phyloP scores from a whole-genome alignment of 2,888 invertebrate species.

The Malacosoma neustria region DNA sequence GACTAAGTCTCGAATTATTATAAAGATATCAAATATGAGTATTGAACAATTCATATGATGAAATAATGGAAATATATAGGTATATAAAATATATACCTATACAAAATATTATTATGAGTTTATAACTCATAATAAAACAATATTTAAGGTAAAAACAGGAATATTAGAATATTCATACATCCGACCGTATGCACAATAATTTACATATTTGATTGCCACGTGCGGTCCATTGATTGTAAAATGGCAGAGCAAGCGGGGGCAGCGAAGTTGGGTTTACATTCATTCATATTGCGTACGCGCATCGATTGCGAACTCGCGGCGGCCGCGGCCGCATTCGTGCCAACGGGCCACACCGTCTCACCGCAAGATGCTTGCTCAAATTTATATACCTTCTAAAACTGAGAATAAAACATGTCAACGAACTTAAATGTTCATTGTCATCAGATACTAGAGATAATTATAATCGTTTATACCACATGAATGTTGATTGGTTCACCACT shows the following conservation, averaged over 20 bases:
- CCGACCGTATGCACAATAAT: no score
- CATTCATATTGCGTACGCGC: slow-evolving; percentile 59
- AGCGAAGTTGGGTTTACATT: slow-evolving; percentile 49
- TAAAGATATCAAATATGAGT: no score
- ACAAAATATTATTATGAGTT: no score
- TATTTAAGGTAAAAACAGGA: no score
- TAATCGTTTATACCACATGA: slow-evolving; percentile 23
- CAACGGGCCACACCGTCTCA: slow-evolving; percentile 17
- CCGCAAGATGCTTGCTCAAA: background rate
- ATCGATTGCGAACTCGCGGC: slow-evolving; percentile 34
- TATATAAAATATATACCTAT: no score
- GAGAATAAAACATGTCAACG: background rate
- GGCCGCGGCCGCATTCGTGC: slow-evolving; percentile 23
- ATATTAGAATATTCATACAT: no score
- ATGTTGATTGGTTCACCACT: slow-evolving; percentile 31
- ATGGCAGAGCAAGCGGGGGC: slow-evolving; percentile 16
- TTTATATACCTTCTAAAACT: background rate
- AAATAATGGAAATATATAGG: no score
- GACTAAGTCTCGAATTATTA: no score
- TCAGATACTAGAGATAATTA: slow-evolving; percentile 3
- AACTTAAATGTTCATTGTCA: background rate
- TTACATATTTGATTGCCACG: slow-evolving; percentile 40
- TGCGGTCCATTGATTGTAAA: slow-evolving; percentile 54
- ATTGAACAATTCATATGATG: no score
- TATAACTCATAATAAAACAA: no score